Percentiles rank a stretch among this genome's conserved stretches.
Evolutionary conservation across 2,797 vertebrate genomes (phyloP).

Genomic region (Pteronotus mesoamericanus): DNA sequence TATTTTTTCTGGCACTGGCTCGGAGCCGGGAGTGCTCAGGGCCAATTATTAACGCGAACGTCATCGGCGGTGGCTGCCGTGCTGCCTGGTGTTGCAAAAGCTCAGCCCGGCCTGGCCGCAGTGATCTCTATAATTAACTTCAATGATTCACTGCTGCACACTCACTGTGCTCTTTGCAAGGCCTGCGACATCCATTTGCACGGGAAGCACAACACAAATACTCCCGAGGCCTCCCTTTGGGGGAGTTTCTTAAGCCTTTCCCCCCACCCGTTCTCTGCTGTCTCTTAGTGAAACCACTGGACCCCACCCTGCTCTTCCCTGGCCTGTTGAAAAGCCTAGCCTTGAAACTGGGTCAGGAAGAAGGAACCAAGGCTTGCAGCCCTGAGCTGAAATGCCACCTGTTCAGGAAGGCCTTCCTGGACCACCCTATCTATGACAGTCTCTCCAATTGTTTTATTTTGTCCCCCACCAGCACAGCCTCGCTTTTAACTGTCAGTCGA

Average conservation of each 20-base stretch:
- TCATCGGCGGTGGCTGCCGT: conserved; percentile 7
- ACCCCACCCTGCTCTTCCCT: neutral
- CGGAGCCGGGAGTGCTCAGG: conserved; percentile 45
- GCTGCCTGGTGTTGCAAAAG: conserved; percentile 14
- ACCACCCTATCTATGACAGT: no score
- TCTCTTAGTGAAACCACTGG: neutral
- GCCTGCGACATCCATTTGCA: conserved; percentile 28
- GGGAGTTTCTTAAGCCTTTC: neutral
- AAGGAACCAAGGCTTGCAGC: neutral
- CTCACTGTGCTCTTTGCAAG: conserved; percentile 34
- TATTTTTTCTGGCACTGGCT: conserved; percentile 66
- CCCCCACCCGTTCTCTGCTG: neutral
- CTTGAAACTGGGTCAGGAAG: neutral
- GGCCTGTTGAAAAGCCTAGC: neutral
- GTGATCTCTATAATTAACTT: conserved; percentile 64
- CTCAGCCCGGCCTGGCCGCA: conserved; percentile 16
- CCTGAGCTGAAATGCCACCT: no score
- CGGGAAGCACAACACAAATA: neutral
- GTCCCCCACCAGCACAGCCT: neutral
- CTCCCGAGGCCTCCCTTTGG: neutral
- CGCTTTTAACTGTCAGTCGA: neutral
- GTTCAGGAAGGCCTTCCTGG: neutral
- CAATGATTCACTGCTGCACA: conserved; percentile 54
- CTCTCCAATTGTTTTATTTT: neutral
- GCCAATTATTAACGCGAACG: conserved; percentile 67